phyloP scores from a whole-genome alignment of 2,797 vertebrate species.

The Crocodylus rhombifer region DNA sequence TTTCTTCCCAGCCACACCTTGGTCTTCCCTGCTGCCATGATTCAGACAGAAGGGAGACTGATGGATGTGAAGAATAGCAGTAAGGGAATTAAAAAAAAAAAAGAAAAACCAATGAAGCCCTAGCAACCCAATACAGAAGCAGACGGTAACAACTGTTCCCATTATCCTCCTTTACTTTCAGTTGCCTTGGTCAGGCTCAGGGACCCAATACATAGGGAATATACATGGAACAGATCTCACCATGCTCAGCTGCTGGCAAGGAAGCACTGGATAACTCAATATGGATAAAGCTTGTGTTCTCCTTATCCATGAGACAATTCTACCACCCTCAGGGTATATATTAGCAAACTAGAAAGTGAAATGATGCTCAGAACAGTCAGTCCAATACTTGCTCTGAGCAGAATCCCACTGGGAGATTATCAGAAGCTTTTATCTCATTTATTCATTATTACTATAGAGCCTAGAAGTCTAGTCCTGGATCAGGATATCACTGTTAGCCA shows the following conservation, averaged over 20 bases:
- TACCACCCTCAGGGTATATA: neutral
- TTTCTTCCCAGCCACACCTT: neutral
- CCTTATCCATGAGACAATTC: neutral
- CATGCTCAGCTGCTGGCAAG: neutral
- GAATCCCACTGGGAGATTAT: neutral
- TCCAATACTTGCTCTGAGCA: neutral
- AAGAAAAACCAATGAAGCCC: neutral
- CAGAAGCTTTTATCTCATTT: neutral
- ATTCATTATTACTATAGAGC: neutral
- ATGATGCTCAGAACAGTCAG: rapidly evolving
- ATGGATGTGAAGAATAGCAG: neutral
- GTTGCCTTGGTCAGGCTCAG: rapidly evolving
- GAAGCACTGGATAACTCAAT: rapidly evolving
- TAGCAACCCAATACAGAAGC: neutral
- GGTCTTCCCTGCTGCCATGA: rapidly evolving
- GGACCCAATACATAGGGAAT: rapidly evolving
- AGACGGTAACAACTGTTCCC: neutral
- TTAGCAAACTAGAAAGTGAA: neutral
- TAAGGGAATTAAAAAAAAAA: neutral
- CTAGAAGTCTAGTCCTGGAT: neutral
- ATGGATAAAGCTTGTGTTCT: neutral
- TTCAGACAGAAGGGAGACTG: rapidly evolving
- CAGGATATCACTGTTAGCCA: neutral
- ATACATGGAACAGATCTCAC: neutral
- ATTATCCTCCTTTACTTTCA: neutral